Conservation (phyloP, 2,113 vertebrate species). For the Proterorhinus semilunaris region DNA sequence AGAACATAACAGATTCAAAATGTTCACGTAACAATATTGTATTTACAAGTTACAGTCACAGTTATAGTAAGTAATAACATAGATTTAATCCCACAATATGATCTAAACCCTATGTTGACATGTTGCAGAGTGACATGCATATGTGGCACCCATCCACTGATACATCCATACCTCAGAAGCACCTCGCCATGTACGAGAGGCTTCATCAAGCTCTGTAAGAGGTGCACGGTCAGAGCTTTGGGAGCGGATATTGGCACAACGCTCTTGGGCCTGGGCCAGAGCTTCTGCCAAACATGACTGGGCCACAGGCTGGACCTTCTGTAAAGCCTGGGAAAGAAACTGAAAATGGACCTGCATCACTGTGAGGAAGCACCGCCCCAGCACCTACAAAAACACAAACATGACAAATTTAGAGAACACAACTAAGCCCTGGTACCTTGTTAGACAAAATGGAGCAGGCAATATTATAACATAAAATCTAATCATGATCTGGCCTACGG, state of each 20-base stretch:
- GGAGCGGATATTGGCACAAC: constrained; percentile 74
- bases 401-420: neutral
- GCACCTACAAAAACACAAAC: constrained; percentile 77
- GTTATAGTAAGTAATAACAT: neutral
- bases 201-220: constrained; percentile 89
- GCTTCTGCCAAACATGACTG: constrained; percentile 93
- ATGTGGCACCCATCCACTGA: constrained; percentile 3
- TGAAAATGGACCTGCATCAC: constrained; percentile 99
- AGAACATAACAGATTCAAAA: constrained; percentile 15
- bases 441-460: no score
- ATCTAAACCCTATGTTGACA: no score
- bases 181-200: constrained; percentile 90
- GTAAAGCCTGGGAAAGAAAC: constrained; percentile 94
- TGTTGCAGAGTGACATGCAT: no score
- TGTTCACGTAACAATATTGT: constrained; percentile 18
- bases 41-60: no score
- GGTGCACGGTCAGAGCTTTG: constrained; percentile 75
- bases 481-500: no score
- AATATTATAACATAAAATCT: no score
- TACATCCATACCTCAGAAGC: constrained; percentile 86
- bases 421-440: neutral
- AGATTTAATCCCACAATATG: neutral
- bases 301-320: constrained; percentile 95
- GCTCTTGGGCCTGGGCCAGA: constrained; percentile 87
- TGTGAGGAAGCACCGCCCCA: constrained; percentile 95